These are phyloP conservation scores for Volucella zonaria DNA, from an alignment of 2,888 invertebrate species.

Conservation along the genomic window DNA sequence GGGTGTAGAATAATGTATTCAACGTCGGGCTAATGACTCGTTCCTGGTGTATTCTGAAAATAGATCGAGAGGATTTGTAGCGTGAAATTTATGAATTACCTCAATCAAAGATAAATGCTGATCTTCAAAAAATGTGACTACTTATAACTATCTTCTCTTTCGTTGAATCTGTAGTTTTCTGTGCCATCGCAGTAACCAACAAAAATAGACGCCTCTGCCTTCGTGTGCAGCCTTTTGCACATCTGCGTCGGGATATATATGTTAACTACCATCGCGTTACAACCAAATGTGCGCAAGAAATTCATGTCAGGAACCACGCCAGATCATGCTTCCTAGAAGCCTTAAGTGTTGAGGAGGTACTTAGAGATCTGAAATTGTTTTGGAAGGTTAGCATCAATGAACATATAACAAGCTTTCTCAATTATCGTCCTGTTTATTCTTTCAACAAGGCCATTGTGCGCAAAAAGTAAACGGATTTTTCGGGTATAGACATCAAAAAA, in stretches of 20 bases:
- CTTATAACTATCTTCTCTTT: too few relatives aligned
- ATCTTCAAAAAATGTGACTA: too few relatives aligned
- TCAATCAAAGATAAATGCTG: too few relatives aligned
- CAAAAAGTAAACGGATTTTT: not conserved
- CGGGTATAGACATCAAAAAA: conserved; percentile 28
- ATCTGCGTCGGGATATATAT: conserved; percentile 26
- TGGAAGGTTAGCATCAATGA: conserved; percentile 50
- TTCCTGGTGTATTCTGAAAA: too few relatives aligned
- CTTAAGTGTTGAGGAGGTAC: conserved; percentile 28
- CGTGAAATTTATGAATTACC: too few relatives aligned
- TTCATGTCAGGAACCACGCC: conserved; percentile 77
- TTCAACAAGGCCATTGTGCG: conserved; percentile 37
- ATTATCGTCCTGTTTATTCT: conserved; percentile 65
- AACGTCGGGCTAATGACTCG: too few relatives aligned
- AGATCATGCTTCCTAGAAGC: conserved; percentile 79
- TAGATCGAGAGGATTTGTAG: too few relatives aligned
- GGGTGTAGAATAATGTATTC: too few relatives aligned
- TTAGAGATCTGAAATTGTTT: conserved; percentile 54
- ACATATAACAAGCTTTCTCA: conserved; percentile 69
- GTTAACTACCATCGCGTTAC: conserved; percentile 62
- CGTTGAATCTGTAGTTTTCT: not conserved
- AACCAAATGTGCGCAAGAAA: conserved; percentile 80
- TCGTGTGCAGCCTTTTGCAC: conserved; percentile 6
- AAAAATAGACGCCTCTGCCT: not conserved
- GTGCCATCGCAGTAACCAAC: not conserved